Conservation (phyloP, 2,113 vertebrate species). For the Plectropomus leopardus region DNA sequence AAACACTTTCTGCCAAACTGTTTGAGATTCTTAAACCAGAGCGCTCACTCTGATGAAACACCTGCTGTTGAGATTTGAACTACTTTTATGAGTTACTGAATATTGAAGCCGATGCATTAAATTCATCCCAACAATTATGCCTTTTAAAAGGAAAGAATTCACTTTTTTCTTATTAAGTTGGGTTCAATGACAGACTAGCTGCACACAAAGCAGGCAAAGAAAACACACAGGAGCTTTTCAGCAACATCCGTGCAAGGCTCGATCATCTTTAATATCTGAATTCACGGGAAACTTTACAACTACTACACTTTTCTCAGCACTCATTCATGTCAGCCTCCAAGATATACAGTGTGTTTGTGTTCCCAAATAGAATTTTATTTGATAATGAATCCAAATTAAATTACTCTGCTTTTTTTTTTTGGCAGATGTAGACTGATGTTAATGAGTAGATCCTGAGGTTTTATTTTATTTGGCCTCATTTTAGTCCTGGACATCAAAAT, state of each 20-base stretch:
- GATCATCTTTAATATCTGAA: constrained; percentile 20
- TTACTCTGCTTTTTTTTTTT: no score
- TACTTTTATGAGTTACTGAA: background rate
- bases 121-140: background rate
- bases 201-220: constrained; percentile 32
- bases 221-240: constrained; percentile 40
- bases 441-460: constrained; percentile 28
- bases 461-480: background rate
- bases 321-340: background rate
- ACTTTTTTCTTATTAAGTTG: constrained; percentile 48
- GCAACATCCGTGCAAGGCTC: background rate
- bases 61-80: background rate
- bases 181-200: background rate
- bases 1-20: background rate
- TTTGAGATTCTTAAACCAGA: background rate
- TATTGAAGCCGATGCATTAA: background rate
- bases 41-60: constrained; percentile 1
- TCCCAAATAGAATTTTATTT: constrained; percentile 33
- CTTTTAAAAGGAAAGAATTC: constrained; percentile 19
- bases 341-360: background rate
- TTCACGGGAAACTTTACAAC: constrained; percentile 1
- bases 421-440: constrained; percentile 11
- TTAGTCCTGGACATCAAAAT: constrained; percentile 98
- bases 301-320: background rate
- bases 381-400: constrained; percentile 23